Percentiles rank a stretch among this genome's conserved stretches.
phyloP scores from a whole-genome alignment of 2,113 vertebrate genomes.

The Casuarius casuarius region DNA sequence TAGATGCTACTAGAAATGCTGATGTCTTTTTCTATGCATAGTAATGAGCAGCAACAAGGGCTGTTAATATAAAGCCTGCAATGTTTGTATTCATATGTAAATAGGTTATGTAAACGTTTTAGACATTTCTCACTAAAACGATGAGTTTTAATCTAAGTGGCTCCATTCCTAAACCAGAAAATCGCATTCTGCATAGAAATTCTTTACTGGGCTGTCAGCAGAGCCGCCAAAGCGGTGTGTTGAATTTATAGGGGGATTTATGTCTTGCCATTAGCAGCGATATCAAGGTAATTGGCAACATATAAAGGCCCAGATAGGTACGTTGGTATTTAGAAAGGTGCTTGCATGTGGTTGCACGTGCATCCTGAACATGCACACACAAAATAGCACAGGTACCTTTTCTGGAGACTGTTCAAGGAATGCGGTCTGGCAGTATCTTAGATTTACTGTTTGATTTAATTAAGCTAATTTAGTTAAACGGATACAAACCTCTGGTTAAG shows the following conservation, averaged over 20 bases:
- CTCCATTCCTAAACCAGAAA: conserved; percentile 66
- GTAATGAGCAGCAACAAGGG: conserved; percentile 70
- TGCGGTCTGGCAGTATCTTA: neutral
- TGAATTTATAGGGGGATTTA: conserved; percentile 9
- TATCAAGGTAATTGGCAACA: neutral
- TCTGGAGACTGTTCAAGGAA: neutral
- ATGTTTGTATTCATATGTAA: conserved; percentile 75
- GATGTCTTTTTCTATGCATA: conserved; percentile 71
- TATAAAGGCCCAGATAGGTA: neutral
- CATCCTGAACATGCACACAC: neutral
- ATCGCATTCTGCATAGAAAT: conserved; percentile 43
- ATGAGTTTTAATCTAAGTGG: conserved; percentile 66
- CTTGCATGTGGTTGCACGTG: neutral
- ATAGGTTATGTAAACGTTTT: conserved; percentile 72
- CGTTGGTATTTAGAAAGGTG: neutral
- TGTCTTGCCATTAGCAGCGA: neutral
- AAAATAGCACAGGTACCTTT: neutral
- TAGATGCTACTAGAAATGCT: conserved; percentile 70
- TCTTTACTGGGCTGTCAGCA: conserved; percentile 59
- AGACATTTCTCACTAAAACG: conserved; percentile 67
- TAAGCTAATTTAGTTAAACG: conserved; percentile 13
- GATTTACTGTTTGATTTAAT: neutral
- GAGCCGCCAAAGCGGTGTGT: neutral
- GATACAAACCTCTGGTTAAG: conserved; percentile 1
- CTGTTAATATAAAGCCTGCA: conserved; percentile 71